Evolutionary conservation across 2,113 vertebrate genomes (phyloP).

Genomic region (Chunga burmeisteri): DNA sequence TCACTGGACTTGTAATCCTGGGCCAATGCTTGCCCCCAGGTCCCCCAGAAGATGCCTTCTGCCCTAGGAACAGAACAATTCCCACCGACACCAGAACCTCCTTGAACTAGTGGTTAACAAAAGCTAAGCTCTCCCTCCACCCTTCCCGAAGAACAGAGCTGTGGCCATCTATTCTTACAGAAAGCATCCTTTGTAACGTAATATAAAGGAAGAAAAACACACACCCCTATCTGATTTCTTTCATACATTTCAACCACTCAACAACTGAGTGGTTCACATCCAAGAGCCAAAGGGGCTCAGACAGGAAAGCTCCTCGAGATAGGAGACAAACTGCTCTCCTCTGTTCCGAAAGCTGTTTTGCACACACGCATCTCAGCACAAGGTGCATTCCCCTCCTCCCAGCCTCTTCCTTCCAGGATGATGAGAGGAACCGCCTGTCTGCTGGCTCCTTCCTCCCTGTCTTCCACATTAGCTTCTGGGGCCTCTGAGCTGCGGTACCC

Average conservation of each 20-base stretch:
- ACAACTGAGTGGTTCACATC: not conserved
- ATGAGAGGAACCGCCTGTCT: not conserved
- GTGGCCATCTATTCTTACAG: not conserved
- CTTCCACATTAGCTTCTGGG: not conserved
- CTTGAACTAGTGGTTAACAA: slow-evolving; percentile 20
- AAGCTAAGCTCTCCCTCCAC: not conserved
- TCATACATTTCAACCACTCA: slow-evolving; percentile 32
- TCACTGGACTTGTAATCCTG: slow-evolving; percentile 28
- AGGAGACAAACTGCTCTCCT: slow-evolving; percentile 10
- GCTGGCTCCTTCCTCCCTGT: not conserved
- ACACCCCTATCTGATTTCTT: not conserved
- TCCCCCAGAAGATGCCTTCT: slow-evolving; percentile 31
- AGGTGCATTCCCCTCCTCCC: slow-evolving; percentile 5
- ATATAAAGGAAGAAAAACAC: not conserved
- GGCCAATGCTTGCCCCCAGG: not conserved
- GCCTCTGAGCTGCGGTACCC: not conserved
- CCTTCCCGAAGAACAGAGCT: not conserved
- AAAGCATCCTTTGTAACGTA: not conserved
- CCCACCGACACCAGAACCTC: slow-evolving; percentile 27
- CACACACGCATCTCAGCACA: not conserved
- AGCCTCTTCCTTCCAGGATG: not conserved
- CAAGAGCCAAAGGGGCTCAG: not conserved
- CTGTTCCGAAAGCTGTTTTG: not conserved
- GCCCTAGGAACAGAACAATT: slow-evolving; percentile 6
- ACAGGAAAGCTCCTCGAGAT: not conserved